Evolutionary conservation across 2,113 vertebrate species (phyloP).

Genomic region (Paradoxurus hermaphroditus): DNA sequence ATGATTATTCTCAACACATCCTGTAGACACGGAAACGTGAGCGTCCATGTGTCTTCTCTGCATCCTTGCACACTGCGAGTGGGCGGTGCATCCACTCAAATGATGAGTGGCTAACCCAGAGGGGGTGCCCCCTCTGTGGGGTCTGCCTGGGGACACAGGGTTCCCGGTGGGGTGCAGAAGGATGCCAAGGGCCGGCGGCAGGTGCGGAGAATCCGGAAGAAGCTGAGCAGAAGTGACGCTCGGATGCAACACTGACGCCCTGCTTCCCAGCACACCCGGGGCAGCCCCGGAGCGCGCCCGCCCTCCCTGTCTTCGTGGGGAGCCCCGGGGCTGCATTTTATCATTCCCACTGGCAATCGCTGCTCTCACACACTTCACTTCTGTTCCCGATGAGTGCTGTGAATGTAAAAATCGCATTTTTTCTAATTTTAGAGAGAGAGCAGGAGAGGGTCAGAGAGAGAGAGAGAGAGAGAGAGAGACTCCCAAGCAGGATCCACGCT

Average conservation of each 20-base stretch:
- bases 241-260: no score
- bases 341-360: neutral
- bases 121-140: neutral
- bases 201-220: neutral
- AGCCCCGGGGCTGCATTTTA: neutral
- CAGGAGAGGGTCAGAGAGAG: neutral
- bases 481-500: no score
- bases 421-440: neutral
- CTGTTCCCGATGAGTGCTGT: neutral
- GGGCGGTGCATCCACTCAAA: no score
- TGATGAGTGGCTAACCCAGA: neutral
- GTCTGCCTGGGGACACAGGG: no score
- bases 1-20: neutral
- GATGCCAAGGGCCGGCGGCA: fast-evolving
- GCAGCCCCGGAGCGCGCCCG: neutral
- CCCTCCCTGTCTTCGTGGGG: neutral
- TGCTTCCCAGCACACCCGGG: neutral
- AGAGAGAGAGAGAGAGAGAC: no score
- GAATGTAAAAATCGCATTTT: neutral
- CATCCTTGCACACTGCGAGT: neutral
- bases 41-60: neutral
- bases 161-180: neutral
- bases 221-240: neutral
- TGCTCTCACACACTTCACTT: neutral
- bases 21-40: neutral